A percentile compares a stretch with the other conserved stretches of the same genome.
Evolutionary conservation across 2,888 invertebrate genomes (phyloP).

Genomic region (Cosmopolites sordidus): DNA sequence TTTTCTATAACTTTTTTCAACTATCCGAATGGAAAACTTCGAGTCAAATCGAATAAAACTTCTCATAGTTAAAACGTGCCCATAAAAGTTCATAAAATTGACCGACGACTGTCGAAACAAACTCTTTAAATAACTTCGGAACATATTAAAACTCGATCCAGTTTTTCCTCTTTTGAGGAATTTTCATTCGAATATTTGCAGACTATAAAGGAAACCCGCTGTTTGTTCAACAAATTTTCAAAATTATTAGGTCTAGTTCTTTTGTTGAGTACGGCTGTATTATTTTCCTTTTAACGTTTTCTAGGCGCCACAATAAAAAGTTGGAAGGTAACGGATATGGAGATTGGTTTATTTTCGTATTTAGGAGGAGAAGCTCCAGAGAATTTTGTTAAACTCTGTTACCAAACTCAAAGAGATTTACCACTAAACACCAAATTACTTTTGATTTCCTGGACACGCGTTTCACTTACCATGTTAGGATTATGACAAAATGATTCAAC

Average conservation of each 20-base stretch:
- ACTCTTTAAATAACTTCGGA: constrained; percentile 3
- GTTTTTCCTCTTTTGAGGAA: constrained; percentile 4
- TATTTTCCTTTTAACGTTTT: constrained; percentile 21
- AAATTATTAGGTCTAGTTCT: constrained; percentile 22
- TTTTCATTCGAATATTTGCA: constrained; percentile 17
- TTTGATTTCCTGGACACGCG: too few relatives aligned
- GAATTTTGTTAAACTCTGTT: too few relatives aligned
- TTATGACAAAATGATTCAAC: too few relatives aligned
- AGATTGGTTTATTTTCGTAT: constrained; percentile 24
- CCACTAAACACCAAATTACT: too few relatives aligned
- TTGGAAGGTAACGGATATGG: constrained; percentile 26
- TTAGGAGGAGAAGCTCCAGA: too few relatives aligned
- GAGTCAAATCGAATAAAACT: too few relatives aligned
- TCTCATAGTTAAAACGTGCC: too few relatives aligned
- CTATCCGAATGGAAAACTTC: too few relatives aligned
- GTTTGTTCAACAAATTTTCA: constrained; percentile 15
- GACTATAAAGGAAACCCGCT: constrained; percentile 16
- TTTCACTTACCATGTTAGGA: too few relatives aligned
- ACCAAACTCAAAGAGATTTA: too few relatives aligned
- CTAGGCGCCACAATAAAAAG: constrained; percentile 21
- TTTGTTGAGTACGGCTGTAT: constrained; percentile 12
- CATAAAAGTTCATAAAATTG: too few relatives aligned
- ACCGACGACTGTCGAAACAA: background rate
- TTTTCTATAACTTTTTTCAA: too few relatives aligned
- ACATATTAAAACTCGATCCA: background rate